These are phyloP conservation scores for Drymonia ruficornis DNA, from an alignment of 2,888 invertebrate species.

Conservation along the genomic window DNA sequence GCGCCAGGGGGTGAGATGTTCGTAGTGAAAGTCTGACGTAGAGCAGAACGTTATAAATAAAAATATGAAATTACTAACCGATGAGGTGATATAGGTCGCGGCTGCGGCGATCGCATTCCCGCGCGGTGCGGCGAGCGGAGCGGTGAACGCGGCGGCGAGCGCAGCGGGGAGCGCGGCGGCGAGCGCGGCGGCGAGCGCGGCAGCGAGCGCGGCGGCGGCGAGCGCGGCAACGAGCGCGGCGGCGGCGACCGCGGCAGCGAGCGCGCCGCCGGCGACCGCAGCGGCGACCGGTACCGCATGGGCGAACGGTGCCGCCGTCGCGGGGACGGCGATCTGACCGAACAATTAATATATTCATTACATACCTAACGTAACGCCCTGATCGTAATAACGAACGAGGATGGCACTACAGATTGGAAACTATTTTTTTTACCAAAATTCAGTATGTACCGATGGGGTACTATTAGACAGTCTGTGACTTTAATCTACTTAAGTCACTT, in stretches of 20 bases:
- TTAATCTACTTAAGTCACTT: too few relatives aligned
- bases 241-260: slow-evolving; percentile 51
- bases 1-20: too few relatives aligned
- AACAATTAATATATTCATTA: slow-evolving; percentile 2
- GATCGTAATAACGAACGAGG: too few relatives aligned
- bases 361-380: not conserved
- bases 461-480: not conserved
- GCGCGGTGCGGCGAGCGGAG: slow-evolving; percentile 45
- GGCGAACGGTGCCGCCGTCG: slow-evolving; percentile 81
- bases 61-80: slow-evolving; percentile 44
- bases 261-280: slow-evolving; percentile 47
- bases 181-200: slow-evolving; percentile 40
- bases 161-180: slow-evolving; percentile 35
- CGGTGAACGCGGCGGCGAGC: slow-evolving; percentile 45
- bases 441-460: too few relatives aligned
- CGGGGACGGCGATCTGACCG: slow-evolving; percentile 71
- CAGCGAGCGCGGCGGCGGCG: slow-evolving; percentile 51
- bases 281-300: slow-evolving; percentile 48
- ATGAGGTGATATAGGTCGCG: slow-evolving; percentile 63
- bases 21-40: too few relatives aligned
- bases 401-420: too few relatives aligned
- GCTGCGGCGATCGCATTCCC: slow-evolving; percentile 39
- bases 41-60: too few relatives aligned
- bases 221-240: slow-evolving; percentile 49
- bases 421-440: too few relatives aligned